phyloP scores from a whole-genome alignment of 2,113 vertebrate genomes.

The Tympanuchus pallidicinctus region DNA sequence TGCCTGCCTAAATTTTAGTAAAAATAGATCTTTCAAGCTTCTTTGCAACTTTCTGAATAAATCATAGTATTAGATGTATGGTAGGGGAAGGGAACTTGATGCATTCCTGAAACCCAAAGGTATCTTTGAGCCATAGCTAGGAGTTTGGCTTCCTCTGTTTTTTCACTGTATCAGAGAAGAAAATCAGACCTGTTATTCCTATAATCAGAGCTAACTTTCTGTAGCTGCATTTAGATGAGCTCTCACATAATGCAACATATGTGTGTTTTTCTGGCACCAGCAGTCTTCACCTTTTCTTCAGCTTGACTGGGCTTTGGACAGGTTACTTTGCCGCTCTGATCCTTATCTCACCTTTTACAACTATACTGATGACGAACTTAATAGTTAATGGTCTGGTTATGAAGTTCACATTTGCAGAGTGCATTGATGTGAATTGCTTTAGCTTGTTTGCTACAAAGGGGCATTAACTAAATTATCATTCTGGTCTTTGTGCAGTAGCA shows the following conservation, averaged over 20 bases:
- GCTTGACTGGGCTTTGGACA: not conserved
- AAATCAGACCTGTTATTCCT: not conserved
- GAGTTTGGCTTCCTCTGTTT: conserved; percentile 4
- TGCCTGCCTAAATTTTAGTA: not conserved
- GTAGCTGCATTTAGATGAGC: not conserved
- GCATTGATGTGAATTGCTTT: not conserved
- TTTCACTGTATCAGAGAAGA: not conserved
- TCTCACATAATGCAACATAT: not conserved
- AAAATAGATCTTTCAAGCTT: not conserved
- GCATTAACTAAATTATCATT: not conserved
- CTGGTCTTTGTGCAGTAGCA: not conserved
- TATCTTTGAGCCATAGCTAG: not conserved
- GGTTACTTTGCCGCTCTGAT: not conserved
- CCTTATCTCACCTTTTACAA: not conserved
- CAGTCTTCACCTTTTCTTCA: not conserved
- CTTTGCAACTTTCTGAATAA: not conserved
- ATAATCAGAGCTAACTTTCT: not conserved
- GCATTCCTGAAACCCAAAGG: not conserved
- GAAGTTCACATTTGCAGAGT: not conserved
- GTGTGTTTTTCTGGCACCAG: not conserved
- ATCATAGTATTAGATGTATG: not conserved
- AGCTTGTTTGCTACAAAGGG: not conserved
- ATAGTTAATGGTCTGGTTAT: not conserved
- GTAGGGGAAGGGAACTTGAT: not conserved
- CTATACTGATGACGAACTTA: not conserved